Evolutionary conservation across 2,113 vertebrate genomes (phyloP), one percentile per base, ranked within the genome.

Genomic region (Sapajus apella): DNA sequence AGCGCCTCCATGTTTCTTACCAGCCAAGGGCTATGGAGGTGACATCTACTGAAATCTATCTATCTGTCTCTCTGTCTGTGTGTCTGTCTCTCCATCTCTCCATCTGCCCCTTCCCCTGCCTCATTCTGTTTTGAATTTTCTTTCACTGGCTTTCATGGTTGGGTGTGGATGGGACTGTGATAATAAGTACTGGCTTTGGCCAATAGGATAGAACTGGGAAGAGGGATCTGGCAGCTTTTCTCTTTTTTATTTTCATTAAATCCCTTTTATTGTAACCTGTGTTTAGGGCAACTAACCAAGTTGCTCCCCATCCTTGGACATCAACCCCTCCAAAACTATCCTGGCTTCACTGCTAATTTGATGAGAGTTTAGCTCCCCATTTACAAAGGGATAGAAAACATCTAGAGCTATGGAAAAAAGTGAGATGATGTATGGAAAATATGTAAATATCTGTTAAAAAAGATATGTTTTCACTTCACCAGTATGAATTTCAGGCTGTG

Each of bases 41-140:
- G 13, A 7, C 10, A 18, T n/a, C 37, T 5, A 1, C 30, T 6
- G 2, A 32, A 10, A 14, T 0, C 37, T 1, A 0, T 25, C 45
- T 25, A 16, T 21, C 40, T 5, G 20, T 21, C 52, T 5, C 1
- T 27, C 50, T 43, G 4, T 16, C 56, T 18, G 23, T 21, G 50
- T 40, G 7, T 16, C 56, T 18, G 18, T 21, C 52, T 5, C 1
- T 32, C 50, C 3, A 9, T 37, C n/a, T 10, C n/a, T 25, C 47
- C 21, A 73, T 18, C 61, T 27, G 56, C 43, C 37, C 25, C 18
- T 20, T 23, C 66, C 90, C 3, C 23, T 1, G 9, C 52, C 23
- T 20, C 6, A 2, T 40, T 11, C 68, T 45, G 23, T 73, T 56
- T 8, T 83, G 55, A 55, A 18, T 56, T 81, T 87, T 86, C 79